Conservation (phyloP, 2,888 invertebrate species). For the Lasioglossum malachurum region DNA sequence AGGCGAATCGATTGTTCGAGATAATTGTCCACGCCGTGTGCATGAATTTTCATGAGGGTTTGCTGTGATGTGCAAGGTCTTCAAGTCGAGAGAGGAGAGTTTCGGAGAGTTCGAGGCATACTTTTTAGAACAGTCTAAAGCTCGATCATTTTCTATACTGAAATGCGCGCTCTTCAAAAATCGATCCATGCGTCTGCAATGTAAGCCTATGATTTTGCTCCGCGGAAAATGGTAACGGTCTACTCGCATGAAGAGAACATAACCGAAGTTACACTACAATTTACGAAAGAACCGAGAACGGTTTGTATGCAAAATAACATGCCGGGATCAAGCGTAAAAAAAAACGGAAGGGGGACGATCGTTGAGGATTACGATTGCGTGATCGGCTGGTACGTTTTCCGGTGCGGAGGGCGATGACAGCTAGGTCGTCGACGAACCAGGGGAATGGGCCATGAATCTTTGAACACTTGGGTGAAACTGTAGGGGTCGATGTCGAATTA, state of each 20-base stretch:
- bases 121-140: no score
- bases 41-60: not conserved
- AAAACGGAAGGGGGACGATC: conserved; percentile 10
- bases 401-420: conserved; percentile 54
- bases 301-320: conserved; percentile 33
- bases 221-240: not conserved
- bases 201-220: not conserved
- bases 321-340: conserved; percentile 9
- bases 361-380: conserved; percentile 53
- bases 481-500: conserved; percentile 55
- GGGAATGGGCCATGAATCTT: conserved; percentile 56
- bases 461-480: conserved; percentile 49
- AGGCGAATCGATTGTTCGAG: not conserved
- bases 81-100: not conserved
- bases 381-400: conserved; percentile 35
- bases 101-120: not conserved
- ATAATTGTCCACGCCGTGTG: not conserved
- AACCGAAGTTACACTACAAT: not conserved
- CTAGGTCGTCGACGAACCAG: conserved; percentile 31
- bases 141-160: not conserved
- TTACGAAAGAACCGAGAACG: not conserved
- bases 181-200: not conserved
- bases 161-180: not conserved
- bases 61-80: no score
- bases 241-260: not conserved